Evolutionary conservation across 1,140 invertebrate species (phyloP), one percentile per base, ranked within the genome.

Genomic region (Anthonomus grandis): DNA sequence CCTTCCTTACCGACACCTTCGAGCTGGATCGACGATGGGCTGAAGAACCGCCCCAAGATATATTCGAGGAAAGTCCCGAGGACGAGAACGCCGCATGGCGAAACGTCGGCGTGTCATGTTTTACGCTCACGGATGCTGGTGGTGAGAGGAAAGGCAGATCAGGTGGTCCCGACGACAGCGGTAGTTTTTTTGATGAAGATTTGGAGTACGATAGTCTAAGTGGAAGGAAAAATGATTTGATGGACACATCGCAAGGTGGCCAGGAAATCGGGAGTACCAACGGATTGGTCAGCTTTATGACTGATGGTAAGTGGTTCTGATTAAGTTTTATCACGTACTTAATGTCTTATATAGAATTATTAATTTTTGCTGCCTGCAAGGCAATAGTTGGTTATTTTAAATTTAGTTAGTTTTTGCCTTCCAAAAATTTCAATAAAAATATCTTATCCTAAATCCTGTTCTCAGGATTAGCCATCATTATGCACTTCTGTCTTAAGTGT

Each of bases 1-100:
- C 73, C 0, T 79, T 79, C 68, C 72, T 74, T 13, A 77, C 79
- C 6, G 65, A 73, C 0, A 73, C 47, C 3, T 76, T 79, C 64
- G 78, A 73, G 0, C 66, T 78, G 22, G 71, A 70, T 4, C 74
- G 76, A n/a, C 56, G 56, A 27, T 58, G 56, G 56, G 10, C 63
- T 46, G 68, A 71, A 25, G 67, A 69, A 36, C 60, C 64, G 6
- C 58, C 67, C 17, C 65, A 70, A 46, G 65, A 68, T 6, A 23
- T 53, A 15, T 31, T 53, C 45, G 34, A 51, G 12, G 27, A 45
- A 15, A 13, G 17, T 4, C 21, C 37, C 50, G 27, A 39, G 2
- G 21, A 36, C 0, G 19, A 45, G 4, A 3, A 10, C 6, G 31
- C 15, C 12, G 31, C 48, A 9, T 51, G 65, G 37, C 63, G 62